Percentiles rank a stretch among this genome's conserved stretches.
These are phyloP conservation scores for Ommatoiulus sabulosus DNA, from an alignment of 2,888 invertebrate species.

Conservation along the genomic window DNA sequence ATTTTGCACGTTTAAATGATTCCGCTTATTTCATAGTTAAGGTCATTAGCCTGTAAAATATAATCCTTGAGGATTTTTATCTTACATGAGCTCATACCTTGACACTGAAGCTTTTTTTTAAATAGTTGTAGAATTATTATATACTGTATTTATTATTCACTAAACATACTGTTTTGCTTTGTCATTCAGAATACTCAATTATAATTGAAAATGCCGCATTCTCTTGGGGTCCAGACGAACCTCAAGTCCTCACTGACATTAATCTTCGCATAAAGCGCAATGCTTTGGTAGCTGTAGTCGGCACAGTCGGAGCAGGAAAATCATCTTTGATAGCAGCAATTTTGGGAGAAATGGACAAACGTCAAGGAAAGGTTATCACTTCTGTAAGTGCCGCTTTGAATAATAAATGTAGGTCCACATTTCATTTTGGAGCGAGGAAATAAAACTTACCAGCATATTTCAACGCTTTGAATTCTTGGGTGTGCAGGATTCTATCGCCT, in stretches of 20 bases:
- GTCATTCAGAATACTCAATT: constrained; percentile 76
- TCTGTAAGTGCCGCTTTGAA: constrained; percentile 54
- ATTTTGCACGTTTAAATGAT: neutral
- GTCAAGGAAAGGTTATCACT: constrained; percentile 63
- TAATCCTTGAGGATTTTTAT: neutral
- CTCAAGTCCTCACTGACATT: constrained; percentile 71
- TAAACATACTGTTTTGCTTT: neutral
- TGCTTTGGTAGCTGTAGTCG: constrained; percentile 69
- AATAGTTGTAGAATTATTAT: neutral
- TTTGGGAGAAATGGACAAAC: constrained; percentile 70
- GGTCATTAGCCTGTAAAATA: neutral
- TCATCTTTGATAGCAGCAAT: constrained; percentile 70
- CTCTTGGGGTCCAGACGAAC: constrained; percentile 79
- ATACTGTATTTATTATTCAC: neutral
- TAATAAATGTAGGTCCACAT: neutral
- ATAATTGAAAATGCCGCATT: constrained; percentile 88
- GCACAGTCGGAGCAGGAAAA: constrained; percentile 70
- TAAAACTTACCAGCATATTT: neutral
- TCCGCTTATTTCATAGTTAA: neutral
- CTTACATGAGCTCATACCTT: neutral
- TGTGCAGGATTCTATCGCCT: constrained; percentile 69
- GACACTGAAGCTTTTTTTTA: neutral
- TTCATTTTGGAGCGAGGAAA: neutral
- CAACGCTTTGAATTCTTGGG: neutral
- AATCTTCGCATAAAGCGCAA: constrained; percentile 65